Evolutionary conservation across 1,140 invertebrate genomes (phyloP).

Genomic region (Formica selysi): DNA sequence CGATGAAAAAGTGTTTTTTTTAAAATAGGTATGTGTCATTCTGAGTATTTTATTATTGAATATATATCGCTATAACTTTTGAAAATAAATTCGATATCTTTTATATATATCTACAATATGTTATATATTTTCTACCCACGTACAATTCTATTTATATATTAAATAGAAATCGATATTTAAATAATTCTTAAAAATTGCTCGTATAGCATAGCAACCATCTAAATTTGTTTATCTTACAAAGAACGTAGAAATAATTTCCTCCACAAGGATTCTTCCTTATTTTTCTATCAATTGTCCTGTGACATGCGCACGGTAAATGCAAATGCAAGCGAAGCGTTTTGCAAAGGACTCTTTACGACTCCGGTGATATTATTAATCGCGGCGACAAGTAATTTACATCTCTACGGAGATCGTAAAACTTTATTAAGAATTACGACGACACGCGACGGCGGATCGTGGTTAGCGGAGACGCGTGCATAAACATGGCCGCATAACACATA

Average conservation of each 20-base stretch:
- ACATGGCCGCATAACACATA: too few relatives aligned
- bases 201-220: not conserved
- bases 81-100: not conserved
- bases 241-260: not conserved
- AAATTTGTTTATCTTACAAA: not conserved
- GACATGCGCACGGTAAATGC: not conserved
- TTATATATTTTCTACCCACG: not conserved
- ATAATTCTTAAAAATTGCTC: not conserved
- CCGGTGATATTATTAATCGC: constrained; percentile 69
- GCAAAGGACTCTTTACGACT: constrained; percentile 62
- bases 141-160: not conserved
- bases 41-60: not conserved
- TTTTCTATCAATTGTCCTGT: constrained; percentile 14
- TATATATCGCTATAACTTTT: not conserved
- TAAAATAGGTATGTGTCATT: not conserved
- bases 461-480: constrained; percentile 40
- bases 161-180: too few relatives aligned
- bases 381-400: constrained; percentile 74
- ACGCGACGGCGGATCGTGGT: constrained; percentile 40
- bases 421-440: constrained; percentile 73
- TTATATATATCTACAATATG: not conserved
- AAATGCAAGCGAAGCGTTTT: constrained; percentile 3
- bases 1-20: not conserved
- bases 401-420: constrained; percentile 69
- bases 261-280: not conserved